Conservation (phyloP, 2,888 invertebrate species). For the Trilocha varians region DNA sequence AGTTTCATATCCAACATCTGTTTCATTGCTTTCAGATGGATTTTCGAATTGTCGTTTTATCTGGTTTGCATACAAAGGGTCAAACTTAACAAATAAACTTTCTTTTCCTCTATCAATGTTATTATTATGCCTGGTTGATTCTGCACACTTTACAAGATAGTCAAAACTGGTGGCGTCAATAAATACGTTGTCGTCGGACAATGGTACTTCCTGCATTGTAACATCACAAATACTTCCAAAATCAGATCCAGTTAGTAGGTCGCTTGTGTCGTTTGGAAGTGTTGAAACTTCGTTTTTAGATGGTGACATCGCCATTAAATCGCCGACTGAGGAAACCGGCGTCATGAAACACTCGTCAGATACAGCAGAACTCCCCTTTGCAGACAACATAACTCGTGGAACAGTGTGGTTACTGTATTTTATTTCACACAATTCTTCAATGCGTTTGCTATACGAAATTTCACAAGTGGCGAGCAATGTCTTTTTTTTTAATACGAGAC, state of each 20-base stretch:
- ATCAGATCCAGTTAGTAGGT: constrained; percentile 52
- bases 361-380: constrained; percentile 30
- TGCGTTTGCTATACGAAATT: no score
- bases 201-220: constrained; percentile 53
- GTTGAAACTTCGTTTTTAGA: constrained; percentile 26
- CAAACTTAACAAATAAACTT: constrained; percentile 79
- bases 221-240: constrained; percentile 58
- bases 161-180: constrained; percentile 73
- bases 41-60: constrained; percentile 25
- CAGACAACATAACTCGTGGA: constrained; percentile 41
- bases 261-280: constrained; percentile 37
- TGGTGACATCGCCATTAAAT: constrained; percentile 56
- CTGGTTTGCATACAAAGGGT: constrained; percentile 63
- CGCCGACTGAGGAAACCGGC: constrained; percentile 49
- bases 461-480: no score
- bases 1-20: constrained; percentile 60
- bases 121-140: constrained; percentile 44
- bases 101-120: constrained; percentile 65
- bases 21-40: constrained; percentile 35
- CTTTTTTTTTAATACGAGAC: no score
- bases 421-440: no score
- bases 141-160: constrained; percentile 63
- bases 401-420: no score
- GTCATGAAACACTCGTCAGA: constrained; percentile 51
- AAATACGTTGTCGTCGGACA: constrained; percentile 55